These are phyloP conservation scores for Podocnemis expansa DNA, from an alignment of 2,113 vertebrate species.

Conservation along the genomic window DNA sequence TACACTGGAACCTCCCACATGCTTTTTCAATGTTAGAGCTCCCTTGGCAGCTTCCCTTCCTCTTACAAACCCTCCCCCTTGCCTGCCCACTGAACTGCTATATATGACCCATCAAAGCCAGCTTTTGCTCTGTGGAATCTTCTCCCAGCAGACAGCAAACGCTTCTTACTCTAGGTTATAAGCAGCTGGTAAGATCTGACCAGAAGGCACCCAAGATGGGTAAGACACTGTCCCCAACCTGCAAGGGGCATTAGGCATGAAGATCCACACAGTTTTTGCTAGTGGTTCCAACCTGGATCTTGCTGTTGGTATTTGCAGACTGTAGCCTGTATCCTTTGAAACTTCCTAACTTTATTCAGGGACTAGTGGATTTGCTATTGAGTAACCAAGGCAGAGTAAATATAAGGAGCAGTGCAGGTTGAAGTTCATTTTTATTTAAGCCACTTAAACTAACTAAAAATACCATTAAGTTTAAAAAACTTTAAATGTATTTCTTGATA, in stretches of 20 bases:
- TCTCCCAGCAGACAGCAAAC: neutral
- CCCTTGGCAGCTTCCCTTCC: neutral
- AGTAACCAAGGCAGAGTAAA: fast-evolving
- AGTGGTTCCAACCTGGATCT: fast-evolving
- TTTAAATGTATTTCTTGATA: neutral
- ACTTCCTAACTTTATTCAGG: fast-evolving
- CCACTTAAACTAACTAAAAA: neutral
- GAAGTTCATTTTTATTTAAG: neutral
- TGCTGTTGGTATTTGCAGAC: neutral
- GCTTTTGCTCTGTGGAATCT: neutral
- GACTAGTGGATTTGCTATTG: fast-evolving
- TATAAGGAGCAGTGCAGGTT: fast-evolving
- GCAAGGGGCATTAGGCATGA: neutral
- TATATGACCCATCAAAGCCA: neutral
- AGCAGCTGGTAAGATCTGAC: fast-evolving
- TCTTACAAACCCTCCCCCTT: neutral
- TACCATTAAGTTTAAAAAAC: neutral
- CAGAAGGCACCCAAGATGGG: neutral
- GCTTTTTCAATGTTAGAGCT: neutral
- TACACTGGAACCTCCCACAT: fast-evolving
- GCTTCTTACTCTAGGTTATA: neutral
- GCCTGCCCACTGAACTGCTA: neutral
- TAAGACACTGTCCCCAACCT: neutral
- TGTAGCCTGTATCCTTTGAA: fast-evolving
- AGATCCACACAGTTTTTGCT: neutral